Conservation (phyloP, 1,140 invertebrate species). For the Danaus plexippus region DNA sequence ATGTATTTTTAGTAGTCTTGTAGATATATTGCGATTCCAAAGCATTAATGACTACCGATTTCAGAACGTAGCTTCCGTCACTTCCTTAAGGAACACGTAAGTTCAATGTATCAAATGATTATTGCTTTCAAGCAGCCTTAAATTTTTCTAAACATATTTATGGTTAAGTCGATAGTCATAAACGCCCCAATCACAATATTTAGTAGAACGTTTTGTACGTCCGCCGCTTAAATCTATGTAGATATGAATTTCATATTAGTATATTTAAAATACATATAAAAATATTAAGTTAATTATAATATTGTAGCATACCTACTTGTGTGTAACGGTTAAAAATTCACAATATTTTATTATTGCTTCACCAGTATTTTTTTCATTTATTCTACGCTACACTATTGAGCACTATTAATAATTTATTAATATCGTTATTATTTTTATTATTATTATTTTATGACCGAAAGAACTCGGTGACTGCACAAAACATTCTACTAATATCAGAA, state of each 20-base stretch:
- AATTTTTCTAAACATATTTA: slow-evolving; percentile 11
- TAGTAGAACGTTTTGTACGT: slow-evolving; percentile 63
- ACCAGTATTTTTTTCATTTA: slow-evolving; percentile 38
- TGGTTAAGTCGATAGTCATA: slow-evolving; percentile 26
- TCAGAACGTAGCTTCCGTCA: slow-evolving; percentile 13
- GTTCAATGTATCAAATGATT: slow-evolving; percentile 19
- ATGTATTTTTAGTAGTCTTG: slow-evolving; percentile 23
- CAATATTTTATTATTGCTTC: slow-evolving; percentile 63
- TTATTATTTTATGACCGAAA: slow-evolving; percentile 42
- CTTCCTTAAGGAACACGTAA: slow-evolving; percentile 1
- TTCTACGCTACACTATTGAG: slow-evolving; percentile 64
- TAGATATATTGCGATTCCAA: slow-evolving; percentile 25
- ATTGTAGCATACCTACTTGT: slow-evolving; percentile 50
- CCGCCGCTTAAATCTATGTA: slow-evolving; percentile 63
- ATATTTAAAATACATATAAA: slow-evolving; percentile 71
- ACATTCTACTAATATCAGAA: slow-evolving; percentile 54
- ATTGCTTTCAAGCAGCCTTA: slow-evolving; percentile 21
- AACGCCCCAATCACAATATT: slow-evolving; percentile 34
- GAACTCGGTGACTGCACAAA: slow-evolving; percentile 47
- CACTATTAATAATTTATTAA: slow-evolving; percentile 59
- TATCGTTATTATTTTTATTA: slow-evolving; percentile 43
- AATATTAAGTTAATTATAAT: slow-evolving; percentile 63
- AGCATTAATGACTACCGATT: slow-evolving; percentile 27
- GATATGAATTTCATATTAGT: slow-evolving; percentile 64
- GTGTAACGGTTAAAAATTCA: slow-evolving; percentile 52